Conservation (phyloP, 2,797 vertebrate species). For the Sciaenops ocellatus region DNA sequence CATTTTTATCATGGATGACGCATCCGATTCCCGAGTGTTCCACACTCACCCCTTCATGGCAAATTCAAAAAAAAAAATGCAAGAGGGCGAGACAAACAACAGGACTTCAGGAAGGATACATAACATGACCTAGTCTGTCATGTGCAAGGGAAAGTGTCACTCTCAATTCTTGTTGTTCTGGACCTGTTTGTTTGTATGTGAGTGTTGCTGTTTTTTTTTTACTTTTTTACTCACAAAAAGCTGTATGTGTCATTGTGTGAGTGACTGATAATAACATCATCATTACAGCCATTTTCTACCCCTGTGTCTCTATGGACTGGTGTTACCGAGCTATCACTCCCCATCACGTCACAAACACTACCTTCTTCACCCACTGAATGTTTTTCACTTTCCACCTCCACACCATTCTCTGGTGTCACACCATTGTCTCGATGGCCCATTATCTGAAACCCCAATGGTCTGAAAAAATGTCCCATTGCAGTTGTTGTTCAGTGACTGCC, state of each 20-base stretch:
- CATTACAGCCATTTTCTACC: slow-evolving; percentile 18
- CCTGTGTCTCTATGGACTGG: neutral
- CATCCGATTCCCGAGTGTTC: slow-evolving; percentile 2
- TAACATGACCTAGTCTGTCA: slow-evolving; percentile 11
- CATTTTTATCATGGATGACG: slow-evolving; percentile 36
- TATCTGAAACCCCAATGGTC: too few relatives aligned
- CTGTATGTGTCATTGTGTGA: slow-evolving; percentile 1
- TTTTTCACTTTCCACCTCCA: neutral
- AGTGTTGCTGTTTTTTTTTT: neutral
- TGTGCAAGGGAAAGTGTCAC: neutral
- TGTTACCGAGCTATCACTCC: slow-evolving; percentile 21
- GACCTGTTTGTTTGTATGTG: neutral
- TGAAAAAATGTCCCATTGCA: too few relatives aligned
- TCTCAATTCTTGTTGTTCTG: neutral
- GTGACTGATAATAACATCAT: slow-evolving; percentile 33
- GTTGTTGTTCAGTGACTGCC: too few relatives aligned
- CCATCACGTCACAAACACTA: slow-evolving; percentile 30
- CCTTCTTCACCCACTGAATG: neutral
- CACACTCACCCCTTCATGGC: neutral
- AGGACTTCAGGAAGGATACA: slow-evolving; percentile 3
- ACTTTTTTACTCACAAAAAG: neutral
- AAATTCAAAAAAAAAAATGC: neutral
- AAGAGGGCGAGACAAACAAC: slow-evolving; percentile 6
- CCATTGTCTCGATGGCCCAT: too few relatives aligned
- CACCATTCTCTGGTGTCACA: neutral